A percentile compares a stretch with the other conserved stretches of the same genome.
These are phyloP conservation scores for Melinopterus prodromus DNA, from an alignment of 2,888 invertebrate genomes.

Conservation along the genomic window DNA sequence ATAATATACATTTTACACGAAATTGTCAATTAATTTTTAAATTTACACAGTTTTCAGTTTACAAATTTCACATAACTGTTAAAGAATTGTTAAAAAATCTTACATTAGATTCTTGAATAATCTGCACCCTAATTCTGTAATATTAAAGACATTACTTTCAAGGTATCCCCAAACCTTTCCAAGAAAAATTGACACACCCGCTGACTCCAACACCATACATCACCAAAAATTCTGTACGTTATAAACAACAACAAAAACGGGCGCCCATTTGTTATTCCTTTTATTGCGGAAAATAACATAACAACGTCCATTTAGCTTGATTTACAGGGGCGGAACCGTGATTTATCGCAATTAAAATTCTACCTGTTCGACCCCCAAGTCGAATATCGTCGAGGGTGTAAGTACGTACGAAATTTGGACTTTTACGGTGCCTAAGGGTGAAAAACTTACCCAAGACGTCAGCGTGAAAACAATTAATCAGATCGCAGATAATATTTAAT, in stretches of 20 bases:
- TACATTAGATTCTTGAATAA: no score
- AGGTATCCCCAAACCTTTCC: background rate
- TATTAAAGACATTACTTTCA: background rate
- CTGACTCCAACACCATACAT: background rate
- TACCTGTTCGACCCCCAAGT: constrained; percentile 11
- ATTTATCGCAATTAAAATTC: constrained; percentile 26
- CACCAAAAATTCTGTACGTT: background rate
- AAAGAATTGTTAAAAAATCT: no score
- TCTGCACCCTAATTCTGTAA: no score
- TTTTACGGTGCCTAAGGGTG: background rate
- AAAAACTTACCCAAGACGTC: constrained; percentile 9
- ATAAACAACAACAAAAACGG: background rate
- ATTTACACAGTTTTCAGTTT: no score
- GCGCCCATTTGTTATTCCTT: background rate
- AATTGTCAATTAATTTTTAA: no score
- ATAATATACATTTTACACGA: no score
- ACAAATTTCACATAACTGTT: no score
- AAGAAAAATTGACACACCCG: background rate
- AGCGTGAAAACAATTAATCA: constrained; percentile 14
- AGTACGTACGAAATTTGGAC: constrained; percentile 11
- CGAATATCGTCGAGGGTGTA: background rate
- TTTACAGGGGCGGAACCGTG: constrained; percentile 15
- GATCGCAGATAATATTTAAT: constrained; percentile 5
- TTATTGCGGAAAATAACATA: constrained; percentile 15
- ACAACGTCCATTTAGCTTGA: constrained; percentile 15